Base-by-base conservation (phyloP, 2,113 vertebrate genomes). In the Poeciliopsis prolifica region DNA sequence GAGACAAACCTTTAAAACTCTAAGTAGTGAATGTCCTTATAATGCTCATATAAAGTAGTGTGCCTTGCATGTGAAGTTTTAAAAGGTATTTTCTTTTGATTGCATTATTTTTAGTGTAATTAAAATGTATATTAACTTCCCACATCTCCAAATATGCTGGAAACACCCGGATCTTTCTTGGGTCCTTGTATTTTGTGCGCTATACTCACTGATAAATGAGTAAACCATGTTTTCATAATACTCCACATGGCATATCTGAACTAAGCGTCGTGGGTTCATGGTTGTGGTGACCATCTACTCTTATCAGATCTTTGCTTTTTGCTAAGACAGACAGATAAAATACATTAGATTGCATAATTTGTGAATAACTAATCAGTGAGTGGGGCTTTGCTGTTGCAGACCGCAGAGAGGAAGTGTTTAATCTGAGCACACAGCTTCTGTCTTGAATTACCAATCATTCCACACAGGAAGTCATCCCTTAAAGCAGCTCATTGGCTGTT, bases 381-480 rank as follows among this genome's bases (percentile, higher is more conserved):
- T 19, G 51, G 60, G 81, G 40, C 75, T 80, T 70, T 11, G 9
- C 64, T 77, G 42, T 77, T 78, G n/a, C 58, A 77, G 72, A 77
- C 81, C 82, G 19, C 78, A 75, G 75, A 85, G 80, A 92, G 92
- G 92, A 92, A 92, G 90, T 85, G 79, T 92, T 90, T 87, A 88
- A 90, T 92, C 86, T 92, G 51, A 24, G 79, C 79, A 0, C 80
- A 82, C 80, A 82, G 87, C 88, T 91, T 89, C 90, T 90, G 90
- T 89, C 89, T 90, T 90, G 88, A 90, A 92, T 92, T 91, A 92
- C 88, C 88, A 86, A 91, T 92, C 91, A 87, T 91, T 93, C 90
- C 77, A 84, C 85, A 89, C 90, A 92, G 90, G 92, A 93, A 93
- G 89, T 87, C 84, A 91, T 93, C 91, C 90, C 78, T 90, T 87